These are phyloP conservation scores for Argopecten irradians DNA, from an alignment of 1,140 invertebrate species.

Conservation along the genomic window DNA sequence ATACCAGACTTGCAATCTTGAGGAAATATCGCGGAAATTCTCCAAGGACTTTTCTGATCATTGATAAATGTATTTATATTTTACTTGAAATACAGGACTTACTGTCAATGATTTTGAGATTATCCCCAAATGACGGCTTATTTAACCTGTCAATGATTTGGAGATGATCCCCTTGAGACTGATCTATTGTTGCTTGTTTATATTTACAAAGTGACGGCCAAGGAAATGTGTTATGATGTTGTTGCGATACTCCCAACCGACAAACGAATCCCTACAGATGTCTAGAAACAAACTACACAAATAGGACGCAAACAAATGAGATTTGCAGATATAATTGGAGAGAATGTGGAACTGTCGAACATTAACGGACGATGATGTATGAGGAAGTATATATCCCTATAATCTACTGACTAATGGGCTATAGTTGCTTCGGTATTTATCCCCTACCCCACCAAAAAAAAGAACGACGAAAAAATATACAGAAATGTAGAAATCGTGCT, in stretches of 20 bases:
- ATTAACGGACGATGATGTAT: background rate
- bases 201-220: background rate
- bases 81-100: background rate
- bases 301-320: constrained; percentile 8
- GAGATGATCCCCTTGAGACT: background rate
- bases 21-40: background rate
- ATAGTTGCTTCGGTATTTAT: background rate
- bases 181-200: background rate
- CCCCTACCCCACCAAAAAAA: too few species aligned
- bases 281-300: background rate
- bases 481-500: background rate
- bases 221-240: background rate
- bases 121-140: too few species aligned
- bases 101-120: background rate
- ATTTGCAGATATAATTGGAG: constrained; percentile 7
- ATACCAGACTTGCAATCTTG: background rate
- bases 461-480: background rate
- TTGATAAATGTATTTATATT: background rate
- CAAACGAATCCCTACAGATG: background rate
- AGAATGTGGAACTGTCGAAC: constrained; percentile 3
- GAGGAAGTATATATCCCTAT: background rate
- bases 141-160: too few species aligned
- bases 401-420: background rate
- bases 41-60: background rate
- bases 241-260: background rate